Evolutionary conservation across 1,140 invertebrate genomes (phyloP).

Genomic region (Heliconius hermathena): DNA sequence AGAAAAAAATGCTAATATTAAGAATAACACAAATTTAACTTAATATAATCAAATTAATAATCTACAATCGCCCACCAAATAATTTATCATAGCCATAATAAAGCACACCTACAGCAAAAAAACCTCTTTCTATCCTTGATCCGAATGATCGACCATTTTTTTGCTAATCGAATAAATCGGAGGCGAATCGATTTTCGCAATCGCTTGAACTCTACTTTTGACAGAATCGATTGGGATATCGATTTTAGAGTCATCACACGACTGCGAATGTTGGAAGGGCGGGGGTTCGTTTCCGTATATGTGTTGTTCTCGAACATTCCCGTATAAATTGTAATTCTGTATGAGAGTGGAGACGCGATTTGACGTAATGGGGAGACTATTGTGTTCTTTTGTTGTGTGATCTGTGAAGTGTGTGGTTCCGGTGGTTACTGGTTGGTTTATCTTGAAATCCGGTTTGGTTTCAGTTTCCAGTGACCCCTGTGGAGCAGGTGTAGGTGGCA

Average conservation of each 20-base stretch:
- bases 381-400: slow-evolving; percentile 64
- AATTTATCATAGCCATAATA: slow-evolving; percentile 51
- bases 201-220: slow-evolving; percentile 69
- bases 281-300: slow-evolving; percentile 74
- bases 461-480: slow-evolving; percentile 58
- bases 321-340: slow-evolving; percentile 79
- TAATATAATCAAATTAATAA: not conserved
- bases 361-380: slow-evolving; percentile 68
- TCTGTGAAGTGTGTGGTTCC: slow-evolving; percentile 45
- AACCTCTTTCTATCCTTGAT: slow-evolving; percentile 62
- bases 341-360: slow-evolving; percentile 78
- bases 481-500: slow-evolving; percentile 31
- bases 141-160: slow-evolving; percentile 71
- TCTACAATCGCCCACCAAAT: slow-evolving; percentile 30
- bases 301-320: slow-evolving; percentile 74
- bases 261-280: slow-evolving; percentile 60
- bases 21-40: not conserved
- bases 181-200: slow-evolving; percentile 64
- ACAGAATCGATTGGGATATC: slow-evolving; percentile 70
- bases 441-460: slow-evolving; percentile 73
- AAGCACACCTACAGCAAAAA: slow-evolving; percentile 64
- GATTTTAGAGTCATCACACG: slow-evolving; percentile 66
- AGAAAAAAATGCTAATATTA: not conserved
- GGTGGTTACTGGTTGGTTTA: slow-evolving; percentile 79
- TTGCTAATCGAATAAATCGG: slow-evolving; percentile 78